Evolutionary conservation across 2,113 vertebrate species (phyloP).

Genomic region (Misgurnus anguillicaudatus): DNA sequence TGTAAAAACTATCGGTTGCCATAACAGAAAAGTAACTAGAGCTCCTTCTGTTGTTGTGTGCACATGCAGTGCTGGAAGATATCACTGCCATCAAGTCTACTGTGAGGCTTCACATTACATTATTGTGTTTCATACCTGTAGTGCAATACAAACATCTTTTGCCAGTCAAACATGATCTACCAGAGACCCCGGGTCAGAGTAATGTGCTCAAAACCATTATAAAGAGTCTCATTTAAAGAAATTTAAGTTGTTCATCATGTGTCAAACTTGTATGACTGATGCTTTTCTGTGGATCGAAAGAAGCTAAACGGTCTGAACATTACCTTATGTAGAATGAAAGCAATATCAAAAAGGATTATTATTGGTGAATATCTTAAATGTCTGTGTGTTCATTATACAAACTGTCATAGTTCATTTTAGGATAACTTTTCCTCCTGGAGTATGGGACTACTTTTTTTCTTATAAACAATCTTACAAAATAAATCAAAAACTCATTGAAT

Average conservation of each 20-base stretch:
- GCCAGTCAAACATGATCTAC: not conserved
- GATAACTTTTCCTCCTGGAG: too few relatives aligned
- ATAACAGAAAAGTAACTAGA: constrained; percentile 29
- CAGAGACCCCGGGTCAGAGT: not conserved
- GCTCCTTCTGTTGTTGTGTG: constrained; percentile 15
- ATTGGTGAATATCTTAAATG: too few relatives aligned
- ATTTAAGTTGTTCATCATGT: not conserved
- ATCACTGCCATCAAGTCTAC: constrained; percentile 6
- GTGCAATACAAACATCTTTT: not conserved
- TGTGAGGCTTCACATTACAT: constrained; percentile 12
- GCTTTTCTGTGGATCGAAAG: too few relatives aligned
- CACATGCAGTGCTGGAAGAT: constrained; percentile 34
- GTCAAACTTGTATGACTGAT: not conserved
- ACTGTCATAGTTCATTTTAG: too few relatives aligned
- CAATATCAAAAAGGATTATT: too few relatives aligned
- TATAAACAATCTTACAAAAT: too few relatives aligned
- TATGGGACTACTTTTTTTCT: too few relatives aligned
- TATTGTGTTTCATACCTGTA: constrained; percentile 23
- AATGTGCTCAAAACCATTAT: not conserved
- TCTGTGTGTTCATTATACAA: too few relatives aligned
- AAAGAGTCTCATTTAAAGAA: too few relatives aligned
- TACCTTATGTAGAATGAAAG: too few relatives aligned
- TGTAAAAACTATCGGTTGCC: not conserved
- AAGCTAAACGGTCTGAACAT: too few relatives aligned
- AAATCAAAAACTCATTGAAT: too few relatives aligned